Percentiles rank a stretch among this genome's conserved stretches.
These are phyloP conservation scores for Tetheella fluctuosa DNA, from an alignment of 2,888 invertebrate species.

Conservation along the genomic window DNA sequence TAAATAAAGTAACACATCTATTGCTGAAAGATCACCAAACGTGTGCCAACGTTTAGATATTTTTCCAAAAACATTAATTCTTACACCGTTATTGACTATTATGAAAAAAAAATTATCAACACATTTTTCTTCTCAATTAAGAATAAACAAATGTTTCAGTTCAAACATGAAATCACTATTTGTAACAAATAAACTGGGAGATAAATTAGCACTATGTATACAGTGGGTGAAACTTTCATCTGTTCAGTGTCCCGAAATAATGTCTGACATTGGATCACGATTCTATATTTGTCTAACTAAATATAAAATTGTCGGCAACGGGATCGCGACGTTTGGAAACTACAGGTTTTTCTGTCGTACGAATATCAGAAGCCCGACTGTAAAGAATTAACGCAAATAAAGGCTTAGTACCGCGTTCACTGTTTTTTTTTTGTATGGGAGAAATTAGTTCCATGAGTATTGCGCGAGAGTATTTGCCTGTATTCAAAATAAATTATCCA, in stretches of 20 bases:
- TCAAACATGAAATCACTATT: not conserved
- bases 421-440: no score
- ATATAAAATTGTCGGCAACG: constrained; percentile 23
- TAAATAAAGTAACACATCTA: no score
- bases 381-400: no score
- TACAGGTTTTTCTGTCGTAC: not conserved
- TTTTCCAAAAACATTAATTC: not conserved
- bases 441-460: no score
- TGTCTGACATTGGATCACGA: constrained; percentile 56
- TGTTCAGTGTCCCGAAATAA: constrained; percentile 59
- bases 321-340: constrained; percentile 2
- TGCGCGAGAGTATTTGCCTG: no score
- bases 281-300: constrained; percentile 43
- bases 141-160: not conserved
- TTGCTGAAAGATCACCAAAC: not conserved
- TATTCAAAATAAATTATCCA: no score
- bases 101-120: not conserved
- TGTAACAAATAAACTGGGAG: constrained; percentile 11
- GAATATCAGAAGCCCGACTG: not conserved
- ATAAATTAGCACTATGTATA: constrained; percentile 35
- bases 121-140: not conserved
- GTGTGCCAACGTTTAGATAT: not conserved
- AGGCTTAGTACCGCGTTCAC: no score
- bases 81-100: not conserved
- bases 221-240: constrained; percentile 40